A percentile compares a stretch with the other conserved stretches of the same genome.
Evolutionary conservation across 1,140 invertebrate genomes (phyloP).

Genomic region (Drosophila persimilis): DNA sequence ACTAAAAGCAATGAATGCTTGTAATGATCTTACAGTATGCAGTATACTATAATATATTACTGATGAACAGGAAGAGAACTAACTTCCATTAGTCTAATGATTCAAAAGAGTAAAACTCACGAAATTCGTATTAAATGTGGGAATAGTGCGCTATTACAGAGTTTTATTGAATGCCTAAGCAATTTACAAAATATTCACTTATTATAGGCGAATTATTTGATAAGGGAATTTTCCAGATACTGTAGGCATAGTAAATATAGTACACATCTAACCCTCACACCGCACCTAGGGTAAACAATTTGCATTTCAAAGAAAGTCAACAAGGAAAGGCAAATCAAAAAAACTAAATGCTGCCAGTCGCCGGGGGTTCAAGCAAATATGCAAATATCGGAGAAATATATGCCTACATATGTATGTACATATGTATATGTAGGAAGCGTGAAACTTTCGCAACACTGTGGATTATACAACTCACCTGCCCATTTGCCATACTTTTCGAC

Average conservation of each 20-base stretch:
- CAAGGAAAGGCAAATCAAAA: slow-evolving; percentile 3
- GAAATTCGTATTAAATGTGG: slow-evolving; percentile 7
- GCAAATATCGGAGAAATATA: slow-evolving; percentile 21
- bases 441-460: not conserved
- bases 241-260: too few species aligned
- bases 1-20: too few species aligned
- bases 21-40: too few species aligned
- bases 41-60: not conserved
- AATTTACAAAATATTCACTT: slow-evolving; percentile 21
- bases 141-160: not conserved
- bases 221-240: too few species aligned
- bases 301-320: slow-evolving; percentile 7
- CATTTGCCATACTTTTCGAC: slow-evolving; percentile 85
- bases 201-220: not conserved
- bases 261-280: not conserved
- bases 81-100: slow-evolving; percentile 21
- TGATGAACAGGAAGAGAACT: too few species aligned
- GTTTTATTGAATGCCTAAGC: not conserved
- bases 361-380: slow-evolving; percentile 30
- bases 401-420: not conserved
- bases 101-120: slow-evolving; percentile 11
- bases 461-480: slow-evolving; percentile 83
- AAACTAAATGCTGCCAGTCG: slow-evolving; percentile 1
- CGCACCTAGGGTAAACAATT: slow-evolving; percentile 15
- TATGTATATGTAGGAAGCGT: not conserved